Evolutionary conservation across 2,797 vertebrate genomes (phyloP).

Genomic region (Enteromius viviparus): DNA sequence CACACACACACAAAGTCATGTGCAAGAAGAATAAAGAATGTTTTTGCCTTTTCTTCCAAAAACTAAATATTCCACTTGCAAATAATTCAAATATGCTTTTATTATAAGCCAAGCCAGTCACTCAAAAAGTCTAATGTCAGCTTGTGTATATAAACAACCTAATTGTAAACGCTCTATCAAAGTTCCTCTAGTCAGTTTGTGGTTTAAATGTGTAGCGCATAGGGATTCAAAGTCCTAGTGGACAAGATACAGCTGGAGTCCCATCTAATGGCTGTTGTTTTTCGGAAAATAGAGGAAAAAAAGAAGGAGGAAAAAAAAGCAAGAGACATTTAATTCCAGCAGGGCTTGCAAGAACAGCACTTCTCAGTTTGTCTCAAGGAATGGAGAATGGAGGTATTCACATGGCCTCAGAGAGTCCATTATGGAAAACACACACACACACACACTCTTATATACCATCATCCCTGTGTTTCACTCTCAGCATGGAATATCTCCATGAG

Average conservation of each 20-base stretch:
- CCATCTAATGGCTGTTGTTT: constrained; percentile 65
- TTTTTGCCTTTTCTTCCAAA: constrained; percentile 6
- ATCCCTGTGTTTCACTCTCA: constrained; percentile 44
- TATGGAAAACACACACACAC: constrained; percentile 54
- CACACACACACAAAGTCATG: constrained; percentile 59
- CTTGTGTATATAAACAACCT: constrained; percentile 33
- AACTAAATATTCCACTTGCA: constrained; percentile 12
- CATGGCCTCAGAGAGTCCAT: constrained; percentile 42
- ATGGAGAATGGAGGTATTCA: constrained; percentile 47
- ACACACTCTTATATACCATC: constrained; percentile 54
- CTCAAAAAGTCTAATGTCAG: constrained; percentile 21
- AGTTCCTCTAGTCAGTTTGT: background rate
- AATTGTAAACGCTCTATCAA: constrained; percentile 24
- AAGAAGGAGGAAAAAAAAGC: background rate
- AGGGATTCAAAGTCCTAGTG: constrained; percentile 72
- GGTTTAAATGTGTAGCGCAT: constrained; percentile 18
- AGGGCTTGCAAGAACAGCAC: constrained; percentile 63
- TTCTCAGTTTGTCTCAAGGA: constrained; percentile 58
- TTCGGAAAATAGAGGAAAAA: constrained; percentile 17
- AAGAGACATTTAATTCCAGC: constrained; percentile 41
- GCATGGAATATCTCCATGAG: constrained; percentile 54
- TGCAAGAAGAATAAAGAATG: constrained; percentile 11
- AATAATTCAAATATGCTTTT: constrained; percentile 35
- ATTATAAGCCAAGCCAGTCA: constrained; percentile 34
- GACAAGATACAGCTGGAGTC: constrained; percentile 66